Evolutionary conservation across 2,888 invertebrate species (phyloP), one percentile per base, ranked within the genome.

Genomic region (Drosophila eohydei): DNA sequence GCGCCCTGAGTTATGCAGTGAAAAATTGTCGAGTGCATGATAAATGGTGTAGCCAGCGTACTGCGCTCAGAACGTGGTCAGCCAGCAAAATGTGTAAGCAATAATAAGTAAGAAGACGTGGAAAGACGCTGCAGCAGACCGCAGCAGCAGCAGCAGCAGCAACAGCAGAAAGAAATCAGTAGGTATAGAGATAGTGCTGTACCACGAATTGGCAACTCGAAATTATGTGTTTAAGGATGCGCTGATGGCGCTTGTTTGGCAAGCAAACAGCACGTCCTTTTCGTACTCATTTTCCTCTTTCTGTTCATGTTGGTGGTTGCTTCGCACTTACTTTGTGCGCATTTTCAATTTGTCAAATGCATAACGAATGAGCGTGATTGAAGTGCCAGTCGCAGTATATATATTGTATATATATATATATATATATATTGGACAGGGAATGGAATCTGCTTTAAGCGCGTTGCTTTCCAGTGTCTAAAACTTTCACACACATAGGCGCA

Each of bases 321-420:
- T 77, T 82, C 75, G 74, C 71, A 55, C 79, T 77, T 68, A 78
- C 78, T 85, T 82, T 82, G 71, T 66, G 88, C 78, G 82, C 78
- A 84, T 89, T 84, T 84, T 84, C 80, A 84, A 87, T 87, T 89
- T 86, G 86, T 86, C 86, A 89, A 86, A 86, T 86, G 86, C 89
- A 86, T 79, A 77, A 84, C 71, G 88, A 89, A 87, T 89, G 80
- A 74, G 83, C 79, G 84, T 86, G 85, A 85, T 89, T 89, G 85
- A 84, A 89, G 89, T 80, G 81, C 81, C 84, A 83, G 58, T 71
- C 66, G 71, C 83, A 77, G 76, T 38, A 61, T 34, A 50, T 32
- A 50, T 16, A 16, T 21, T 21, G 21, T 6, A 16, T 32, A 16
- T 30, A 4, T 46, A 4, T 30, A 4, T 7, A 44, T 21, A 26